Conservation (phyloP, 2,113 vertebrate species). For the Phycodurus eques region DNA sequence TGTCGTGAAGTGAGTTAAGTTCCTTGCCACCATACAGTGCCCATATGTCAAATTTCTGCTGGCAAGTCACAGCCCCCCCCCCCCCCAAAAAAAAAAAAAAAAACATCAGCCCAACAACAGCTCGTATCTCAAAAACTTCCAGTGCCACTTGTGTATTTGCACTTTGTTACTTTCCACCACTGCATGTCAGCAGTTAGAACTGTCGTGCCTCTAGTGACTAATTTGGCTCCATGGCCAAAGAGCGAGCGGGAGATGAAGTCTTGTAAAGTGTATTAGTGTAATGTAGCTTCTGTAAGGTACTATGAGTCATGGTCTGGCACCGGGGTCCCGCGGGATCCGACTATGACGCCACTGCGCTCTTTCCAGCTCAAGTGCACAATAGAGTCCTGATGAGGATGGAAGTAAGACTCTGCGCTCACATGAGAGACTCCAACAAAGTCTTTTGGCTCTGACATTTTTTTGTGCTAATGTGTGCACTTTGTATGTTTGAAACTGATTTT, state of each 20-base stretch:
- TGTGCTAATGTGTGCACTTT: conserved; percentile 25
- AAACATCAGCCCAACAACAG: too few species aligned
- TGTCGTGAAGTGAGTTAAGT: too few species aligned
- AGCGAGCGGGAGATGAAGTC: conserved; percentile 13
- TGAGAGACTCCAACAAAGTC: not conserved
- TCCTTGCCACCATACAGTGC: too few species aligned
- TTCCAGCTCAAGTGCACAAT: conserved; percentile 13
- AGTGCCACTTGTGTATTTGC: too few species aligned
- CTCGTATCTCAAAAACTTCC: too few species aligned
- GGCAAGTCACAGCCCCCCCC: too few species aligned
- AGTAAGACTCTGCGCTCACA: conserved; percentile 19
- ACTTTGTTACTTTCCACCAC: too few species aligned
- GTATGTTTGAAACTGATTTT: conserved; percentile 51
- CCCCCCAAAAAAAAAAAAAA: too few species aligned
- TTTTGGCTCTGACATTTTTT: not conserved
- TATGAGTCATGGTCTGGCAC: conserved; percentile 55
- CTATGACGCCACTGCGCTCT: conserved; percentile 43
- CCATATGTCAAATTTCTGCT: too few species aligned
- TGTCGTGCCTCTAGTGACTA: conserved; percentile 1
- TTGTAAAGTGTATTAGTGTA: conserved; percentile 20
- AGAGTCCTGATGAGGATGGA: conserved; percentile 43
- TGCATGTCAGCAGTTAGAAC: too few species aligned
- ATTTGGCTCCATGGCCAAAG: conserved; percentile 20
- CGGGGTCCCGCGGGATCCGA: conserved; percentile 38
- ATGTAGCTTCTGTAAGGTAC: conserved; percentile 14